Conservation (phyloP, 2,888 invertebrate species). For the Andrena marginata region DNA sequence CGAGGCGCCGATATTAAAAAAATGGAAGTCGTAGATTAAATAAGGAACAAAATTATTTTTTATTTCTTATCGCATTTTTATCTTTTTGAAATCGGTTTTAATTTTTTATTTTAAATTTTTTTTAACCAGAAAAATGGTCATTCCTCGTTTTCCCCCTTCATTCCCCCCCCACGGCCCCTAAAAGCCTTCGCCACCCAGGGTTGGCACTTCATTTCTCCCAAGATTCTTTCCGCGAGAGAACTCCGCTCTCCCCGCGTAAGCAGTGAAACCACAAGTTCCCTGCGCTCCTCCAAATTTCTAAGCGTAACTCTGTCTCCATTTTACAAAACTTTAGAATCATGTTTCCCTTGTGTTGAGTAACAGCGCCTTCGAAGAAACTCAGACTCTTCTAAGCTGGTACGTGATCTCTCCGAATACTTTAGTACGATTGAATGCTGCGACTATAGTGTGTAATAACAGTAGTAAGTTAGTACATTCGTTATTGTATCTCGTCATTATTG, state of each 20-base stretch:
- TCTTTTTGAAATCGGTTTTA: no score
- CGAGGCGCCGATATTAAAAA: no score
- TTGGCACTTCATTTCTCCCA: neutral
- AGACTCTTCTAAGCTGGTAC: constrained; percentile 19
- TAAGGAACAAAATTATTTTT: no score
- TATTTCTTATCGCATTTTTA: no score
- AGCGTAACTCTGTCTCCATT: neutral
- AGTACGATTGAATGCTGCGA: constrained; percentile 42
- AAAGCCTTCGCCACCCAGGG: no score
- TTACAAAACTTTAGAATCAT: constrained; percentile 43
- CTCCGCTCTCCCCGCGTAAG: neutral
- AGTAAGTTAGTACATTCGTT: constrained; percentile 51
- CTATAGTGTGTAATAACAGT: constrained; percentile 50
- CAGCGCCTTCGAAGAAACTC: constrained; percentile 2
- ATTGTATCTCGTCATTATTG: constrained; percentile 63
- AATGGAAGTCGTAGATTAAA: no score
- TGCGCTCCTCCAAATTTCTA: neutral
- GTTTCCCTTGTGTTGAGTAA: constrained; percentile 11
- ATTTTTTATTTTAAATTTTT: no score
- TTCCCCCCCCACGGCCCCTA: no score
- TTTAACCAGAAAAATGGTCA: no score
- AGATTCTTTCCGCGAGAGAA: neutral
- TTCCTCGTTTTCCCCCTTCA: no score
- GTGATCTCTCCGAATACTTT: constrained; percentile 8
- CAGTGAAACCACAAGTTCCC: neutral